Conservation (phyloP, 1,140 invertebrate genomes). For the Arctopsyche grandis region DNA sequence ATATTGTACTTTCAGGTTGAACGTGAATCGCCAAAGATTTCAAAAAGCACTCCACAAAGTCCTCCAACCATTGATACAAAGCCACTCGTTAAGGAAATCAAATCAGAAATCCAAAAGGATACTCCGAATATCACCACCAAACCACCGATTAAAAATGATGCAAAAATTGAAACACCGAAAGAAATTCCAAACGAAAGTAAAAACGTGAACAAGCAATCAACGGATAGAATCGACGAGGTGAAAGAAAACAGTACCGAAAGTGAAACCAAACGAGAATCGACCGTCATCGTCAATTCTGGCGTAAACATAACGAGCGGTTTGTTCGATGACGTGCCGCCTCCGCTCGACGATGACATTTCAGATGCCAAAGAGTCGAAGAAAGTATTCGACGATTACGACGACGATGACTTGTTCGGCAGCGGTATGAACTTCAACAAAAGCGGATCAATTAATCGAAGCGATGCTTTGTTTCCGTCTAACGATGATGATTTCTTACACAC, state of each 20-base stretch:
- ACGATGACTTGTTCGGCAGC: slow-evolving; percentile 48
- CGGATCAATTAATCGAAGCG: slow-evolving; percentile 60
- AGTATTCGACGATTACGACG: slow-evolving; percentile 49
- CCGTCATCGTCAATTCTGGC: neutral
- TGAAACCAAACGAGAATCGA: neutral
- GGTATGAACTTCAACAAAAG: slow-evolving; percentile 59
- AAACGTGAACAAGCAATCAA: slow-evolving; percentile 13
- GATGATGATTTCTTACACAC: neutral
- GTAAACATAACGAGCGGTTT: slow-evolving; percentile 21
- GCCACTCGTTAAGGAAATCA: too few species aligned
- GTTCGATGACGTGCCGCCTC: slow-evolving; percentile 41
- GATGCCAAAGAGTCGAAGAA: slow-evolving; percentile 30
- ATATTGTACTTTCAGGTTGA: too few species aligned
- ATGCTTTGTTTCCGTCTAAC: neutral
- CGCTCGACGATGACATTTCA: slow-evolving; percentile 33
- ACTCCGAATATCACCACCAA: neutral
- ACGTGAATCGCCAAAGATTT: neutral
- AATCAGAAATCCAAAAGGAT: neutral
- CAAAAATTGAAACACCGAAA: neutral
- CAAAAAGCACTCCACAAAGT: neutral
- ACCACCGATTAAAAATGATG: neutral
- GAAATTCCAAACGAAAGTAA: neutral
- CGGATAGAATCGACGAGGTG: slow-evolving; percentile 12
- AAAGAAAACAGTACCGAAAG: slow-evolving; percentile 52
- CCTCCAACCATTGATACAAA: too few species aligned